Percentiles rank a stretch among this genome's conserved stretches.
Conservation (phyloP, 2,888 invertebrate genomes). For the Nudaria mundana region DNA sequence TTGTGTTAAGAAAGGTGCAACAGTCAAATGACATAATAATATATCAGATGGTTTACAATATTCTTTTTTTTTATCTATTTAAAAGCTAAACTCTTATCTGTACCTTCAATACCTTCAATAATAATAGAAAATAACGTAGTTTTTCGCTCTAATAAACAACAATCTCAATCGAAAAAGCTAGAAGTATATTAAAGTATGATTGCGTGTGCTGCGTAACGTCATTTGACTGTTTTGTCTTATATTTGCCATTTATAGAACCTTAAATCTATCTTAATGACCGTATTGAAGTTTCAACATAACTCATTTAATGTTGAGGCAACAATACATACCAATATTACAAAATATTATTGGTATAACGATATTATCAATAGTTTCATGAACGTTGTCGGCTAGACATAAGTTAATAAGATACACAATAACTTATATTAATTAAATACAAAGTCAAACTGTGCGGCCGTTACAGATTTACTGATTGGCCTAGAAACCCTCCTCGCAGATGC, state of each 20-base stretch:
- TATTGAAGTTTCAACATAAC: neutral
- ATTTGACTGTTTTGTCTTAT: slow-evolving; percentile 4
- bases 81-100: too few species aligned
- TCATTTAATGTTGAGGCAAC: neutral
- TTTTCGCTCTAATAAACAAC: too few species aligned
- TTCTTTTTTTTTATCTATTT: too few species aligned
- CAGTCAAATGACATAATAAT: neutral
- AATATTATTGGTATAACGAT: neutral
- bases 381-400: neutral
- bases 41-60: too few species aligned
- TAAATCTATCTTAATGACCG: neutral
- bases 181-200: too few species aligned
- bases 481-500: too few species aligned
- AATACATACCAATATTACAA: neutral
- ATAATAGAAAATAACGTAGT: too few species aligned
- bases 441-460: too few species aligned
- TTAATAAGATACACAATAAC: neutral
- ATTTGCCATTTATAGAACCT: slow-evolving; percentile 1
- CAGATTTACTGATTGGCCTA: too few species aligned
- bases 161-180: too few species aligned
- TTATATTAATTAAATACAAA: neutral
- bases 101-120: too few species aligned
- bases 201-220: too few species aligned
- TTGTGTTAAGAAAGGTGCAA: slow-evolving; percentile 5
- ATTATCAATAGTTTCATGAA: neutral